Conservation (phyloP, 2,888 invertebrate species). For the Microctonus brassicae region DNA sequence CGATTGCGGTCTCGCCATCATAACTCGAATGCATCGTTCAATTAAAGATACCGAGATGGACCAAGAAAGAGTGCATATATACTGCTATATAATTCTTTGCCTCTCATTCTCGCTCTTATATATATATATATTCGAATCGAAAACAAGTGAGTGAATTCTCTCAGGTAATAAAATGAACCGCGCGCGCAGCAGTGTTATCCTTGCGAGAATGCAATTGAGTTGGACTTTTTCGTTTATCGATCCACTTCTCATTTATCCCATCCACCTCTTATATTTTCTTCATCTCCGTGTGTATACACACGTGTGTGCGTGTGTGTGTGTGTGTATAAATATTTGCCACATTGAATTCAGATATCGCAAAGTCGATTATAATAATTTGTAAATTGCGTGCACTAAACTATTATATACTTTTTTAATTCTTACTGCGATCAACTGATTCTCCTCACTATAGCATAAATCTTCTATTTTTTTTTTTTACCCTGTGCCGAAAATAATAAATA, state of each 20-base stretch:
- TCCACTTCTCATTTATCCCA: slow-evolving; percentile 29
- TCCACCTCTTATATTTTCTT: slow-evolving; percentile 16
- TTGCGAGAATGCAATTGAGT: slow-evolving; percentile 34
- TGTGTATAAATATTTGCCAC: slow-evolving; percentile 9
- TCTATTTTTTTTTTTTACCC: background rate
- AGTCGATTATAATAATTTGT: slow-evolving; percentile 25
- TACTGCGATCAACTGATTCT: background rate
- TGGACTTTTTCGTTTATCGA: slow-evolving; percentile 36
- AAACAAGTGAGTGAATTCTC: slow-evolving; percentile 9
- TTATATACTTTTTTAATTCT: background rate
- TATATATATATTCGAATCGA: slow-evolving; percentile 9
- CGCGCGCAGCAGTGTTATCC: slow-evolving; percentile 27
- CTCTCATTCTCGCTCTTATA: background rate
- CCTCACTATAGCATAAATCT: background rate
- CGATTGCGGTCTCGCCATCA: slow-evolving; percentile 30
- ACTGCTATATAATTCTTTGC: background rate
- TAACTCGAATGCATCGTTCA: slow-evolving; percentile 37
- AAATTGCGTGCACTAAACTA: slow-evolving; percentile 18
- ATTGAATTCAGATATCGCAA: slow-evolving; percentile 23
- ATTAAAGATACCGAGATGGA: slow-evolving; percentile 28
- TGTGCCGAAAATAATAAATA: too few relatives aligned
- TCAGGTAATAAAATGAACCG: slow-evolving; percentile 41
- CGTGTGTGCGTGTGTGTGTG: too few relatives aligned
- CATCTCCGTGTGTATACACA: slow-evolving; percentile 10
- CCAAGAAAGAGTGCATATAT: slow-evolving; percentile 1